These are phyloP conservation scores for Halotydeus destructor DNA, from an alignment of 1,140 invertebrate genomes.

Conservation along the genomic window DNA sequence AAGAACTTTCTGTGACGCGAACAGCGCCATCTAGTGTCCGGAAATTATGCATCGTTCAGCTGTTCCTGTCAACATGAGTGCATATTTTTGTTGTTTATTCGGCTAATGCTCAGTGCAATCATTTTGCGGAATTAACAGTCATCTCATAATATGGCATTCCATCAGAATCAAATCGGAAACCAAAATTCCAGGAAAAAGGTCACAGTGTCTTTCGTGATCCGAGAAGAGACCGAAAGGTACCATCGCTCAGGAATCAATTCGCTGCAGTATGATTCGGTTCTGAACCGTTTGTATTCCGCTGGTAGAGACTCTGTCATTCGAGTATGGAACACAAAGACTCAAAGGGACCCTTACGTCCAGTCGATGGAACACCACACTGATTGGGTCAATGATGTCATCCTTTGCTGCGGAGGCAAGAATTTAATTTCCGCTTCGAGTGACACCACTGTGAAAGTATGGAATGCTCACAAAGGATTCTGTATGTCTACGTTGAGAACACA, in stretches of 20 bases:
- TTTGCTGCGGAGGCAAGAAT: constrained; percentile 89
- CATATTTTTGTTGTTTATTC: too few species aligned
- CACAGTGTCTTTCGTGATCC: constrained; percentile 91
- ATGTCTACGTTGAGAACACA: constrained; percentile 93
- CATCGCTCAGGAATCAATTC: constrained; percentile 91
- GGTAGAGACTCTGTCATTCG: constrained; percentile 95
- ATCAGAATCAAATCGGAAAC: too few species aligned
- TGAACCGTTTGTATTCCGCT: constrained; percentile 80
- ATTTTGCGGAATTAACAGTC: too few species aligned
- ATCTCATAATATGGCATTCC: too few species aligned
- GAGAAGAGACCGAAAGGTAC: constrained; percentile 77
- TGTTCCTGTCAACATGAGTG: too few species aligned
- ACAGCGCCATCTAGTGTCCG: too few species aligned
- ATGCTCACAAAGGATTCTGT: constrained; percentile 97
- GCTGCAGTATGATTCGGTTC: constrained; percentile 67
- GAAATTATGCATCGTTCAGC: too few species aligned
- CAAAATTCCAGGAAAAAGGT: constrained; percentile 16
- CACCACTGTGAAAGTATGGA: constrained; percentile 99
- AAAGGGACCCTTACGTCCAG: constrained; percentile 63
- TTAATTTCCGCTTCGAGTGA: constrained; percentile 96
- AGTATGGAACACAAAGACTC: constrained; percentile 52
- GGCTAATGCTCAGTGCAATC: too few species aligned
- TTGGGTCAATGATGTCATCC: constrained; percentile 97
- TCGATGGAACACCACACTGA: constrained; percentile 88
- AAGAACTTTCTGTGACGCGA: too few species aligned